Evolutionary conservation across 1,140 invertebrate genomes (phyloP).

Genomic region (Chrysomallon squamiferum): DNA sequence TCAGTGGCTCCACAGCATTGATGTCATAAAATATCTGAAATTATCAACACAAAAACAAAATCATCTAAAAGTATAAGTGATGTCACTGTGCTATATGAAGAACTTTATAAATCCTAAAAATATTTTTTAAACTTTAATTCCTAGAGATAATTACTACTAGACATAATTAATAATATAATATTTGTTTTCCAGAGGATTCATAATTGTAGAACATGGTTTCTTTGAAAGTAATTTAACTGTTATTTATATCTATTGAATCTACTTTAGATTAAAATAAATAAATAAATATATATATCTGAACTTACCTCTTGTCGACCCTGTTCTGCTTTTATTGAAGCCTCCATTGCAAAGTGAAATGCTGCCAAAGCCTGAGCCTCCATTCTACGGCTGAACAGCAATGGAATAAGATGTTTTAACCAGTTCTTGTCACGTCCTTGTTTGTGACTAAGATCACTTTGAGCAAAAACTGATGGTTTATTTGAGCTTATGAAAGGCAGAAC

Average conservation of each 20-base stretch:
- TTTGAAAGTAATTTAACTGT: no score
- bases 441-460: slow-evolving; percentile 84
- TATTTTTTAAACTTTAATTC: no score
- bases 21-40: slow-evolving; percentile 87
- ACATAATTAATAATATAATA: no score
- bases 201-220: no score
- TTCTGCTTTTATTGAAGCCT: slow-evolving; percentile 96
- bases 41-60: neutral
- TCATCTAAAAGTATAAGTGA: neutral
- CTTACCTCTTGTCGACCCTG: slow-evolving; percentile 86
- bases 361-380: slow-evolving; percentile 96
- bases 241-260: no score
- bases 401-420: slow-evolving; percentile 92
- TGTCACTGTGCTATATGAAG: no score
- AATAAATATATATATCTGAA: no score
- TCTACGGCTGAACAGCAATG: slow-evolving; percentile 92
- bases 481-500: slow-evolving; percentile 95
- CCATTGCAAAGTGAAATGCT: slow-evolving; percentile 99
- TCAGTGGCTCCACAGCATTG: slow-evolving; percentile 92
- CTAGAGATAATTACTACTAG: no score
- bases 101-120: no score
- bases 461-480: slow-evolving; percentile 95
- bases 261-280: no score
- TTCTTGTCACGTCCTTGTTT: slow-evolving; percentile 96
- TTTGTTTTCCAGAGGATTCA: no score